Percentiles rank a stretch among this genome's conserved stretches.
Evolutionary conservation across 1,140 invertebrate species (phyloP).

Genomic region (Drosophila parabipectinata): DNA sequence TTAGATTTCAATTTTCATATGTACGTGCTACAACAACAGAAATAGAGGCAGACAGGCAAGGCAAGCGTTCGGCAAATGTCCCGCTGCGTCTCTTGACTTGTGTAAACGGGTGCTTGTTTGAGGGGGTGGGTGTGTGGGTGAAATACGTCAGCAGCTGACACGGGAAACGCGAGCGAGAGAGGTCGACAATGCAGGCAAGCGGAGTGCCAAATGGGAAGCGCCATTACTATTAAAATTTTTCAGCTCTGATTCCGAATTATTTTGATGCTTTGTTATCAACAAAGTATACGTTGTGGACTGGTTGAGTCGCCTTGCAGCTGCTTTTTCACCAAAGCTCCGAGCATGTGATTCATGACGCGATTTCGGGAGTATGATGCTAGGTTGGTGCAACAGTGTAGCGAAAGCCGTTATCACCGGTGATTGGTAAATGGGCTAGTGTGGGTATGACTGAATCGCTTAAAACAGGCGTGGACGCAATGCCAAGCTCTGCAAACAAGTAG

Average conservation of each 20-base stretch:
- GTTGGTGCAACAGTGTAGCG: constrained; percentile 37
- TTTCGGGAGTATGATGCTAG: constrained; percentile 27
- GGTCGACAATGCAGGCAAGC: constrained; percentile 15
- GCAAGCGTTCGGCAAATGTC: constrained; percentile 38
- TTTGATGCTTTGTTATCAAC: constrained; percentile 34
- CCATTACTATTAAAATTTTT: constrained; percentile 55
- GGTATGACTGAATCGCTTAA: constrained; percentile 60
- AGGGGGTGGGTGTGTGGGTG: constrained; percentile 13
- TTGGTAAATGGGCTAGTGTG: not conserved
- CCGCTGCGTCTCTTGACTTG: constrained; percentile 25
- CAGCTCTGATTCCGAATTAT: constrained; percentile 40
- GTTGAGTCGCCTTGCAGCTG: constrained; percentile 41
- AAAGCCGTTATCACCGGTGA: constrained; percentile 30
- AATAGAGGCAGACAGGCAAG: not conserved
- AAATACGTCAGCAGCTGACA: constrained; percentile 64
- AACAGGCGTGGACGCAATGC: constrained; percentile 23
- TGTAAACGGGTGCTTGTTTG: not conserved
- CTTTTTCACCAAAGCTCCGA: constrained; percentile 21
- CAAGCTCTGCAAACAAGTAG: constrained; percentile 42
- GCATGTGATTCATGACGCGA: constrained; percentile 68
- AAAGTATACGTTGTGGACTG: constrained; percentile 19
- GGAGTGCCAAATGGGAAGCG: constrained; percentile 22
- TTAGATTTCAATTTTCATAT: constrained; percentile 64
- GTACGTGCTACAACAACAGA: constrained; percentile 50
- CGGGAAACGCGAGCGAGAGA: constrained; percentile 13